These are phyloP conservation scores for Pemphigus obesinymphae DNA, from an alignment of 1,140 invertebrate genomes.

Conservation along the genomic window DNA sequence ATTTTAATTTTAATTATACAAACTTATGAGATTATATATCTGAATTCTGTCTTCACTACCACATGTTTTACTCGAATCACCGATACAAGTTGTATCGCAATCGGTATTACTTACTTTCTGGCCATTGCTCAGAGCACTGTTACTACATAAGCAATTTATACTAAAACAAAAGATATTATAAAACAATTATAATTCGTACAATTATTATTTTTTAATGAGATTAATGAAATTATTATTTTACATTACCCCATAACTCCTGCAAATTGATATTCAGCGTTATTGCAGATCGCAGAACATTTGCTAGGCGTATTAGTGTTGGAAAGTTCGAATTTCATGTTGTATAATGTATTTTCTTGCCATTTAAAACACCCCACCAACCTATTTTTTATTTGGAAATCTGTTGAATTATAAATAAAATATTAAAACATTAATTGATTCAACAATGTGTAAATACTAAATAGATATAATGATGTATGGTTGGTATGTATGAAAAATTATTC, in stretches of 20 bases:
- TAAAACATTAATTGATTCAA: too few relatives aligned
- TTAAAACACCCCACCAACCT: slow-evolving; percentile 44
- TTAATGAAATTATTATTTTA: too few relatives aligned
- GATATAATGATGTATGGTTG: too few relatives aligned
- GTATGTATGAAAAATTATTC: too few relatives aligned
- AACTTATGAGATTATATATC: slow-evolving; percentile 7
- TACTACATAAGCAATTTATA: slow-evolving; percentile 88
- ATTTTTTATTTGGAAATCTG: not conserved
- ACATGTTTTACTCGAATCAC: slow-evolving; percentile 66
- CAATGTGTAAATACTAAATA: too few relatives aligned
- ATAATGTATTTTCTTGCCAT: slow-evolving; percentile 24
- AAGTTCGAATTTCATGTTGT: slow-evolving; percentile 40
- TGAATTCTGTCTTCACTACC: slow-evolving; percentile 77
- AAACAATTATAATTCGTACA: not conserved
- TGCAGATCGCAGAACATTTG: slow-evolving; percentile 44
- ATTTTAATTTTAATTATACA: not conserved
- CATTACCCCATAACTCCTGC: slow-evolving; percentile 18
- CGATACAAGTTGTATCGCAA: slow-evolving; percentile 79
- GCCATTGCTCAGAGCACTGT: slow-evolving; percentile 53
- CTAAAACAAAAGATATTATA: slow-evolving; percentile 55
- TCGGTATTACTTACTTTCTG: slow-evolving; percentile 52
- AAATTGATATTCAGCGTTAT: slow-evolving; percentile 35
- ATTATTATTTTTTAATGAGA: not conserved
- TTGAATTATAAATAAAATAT: not conserved
- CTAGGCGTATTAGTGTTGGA: slow-evolving; percentile 43